Base-by-base conservation (phyloP, 2,113 vertebrate genomes). In the Vicugna pacos region DNA sequence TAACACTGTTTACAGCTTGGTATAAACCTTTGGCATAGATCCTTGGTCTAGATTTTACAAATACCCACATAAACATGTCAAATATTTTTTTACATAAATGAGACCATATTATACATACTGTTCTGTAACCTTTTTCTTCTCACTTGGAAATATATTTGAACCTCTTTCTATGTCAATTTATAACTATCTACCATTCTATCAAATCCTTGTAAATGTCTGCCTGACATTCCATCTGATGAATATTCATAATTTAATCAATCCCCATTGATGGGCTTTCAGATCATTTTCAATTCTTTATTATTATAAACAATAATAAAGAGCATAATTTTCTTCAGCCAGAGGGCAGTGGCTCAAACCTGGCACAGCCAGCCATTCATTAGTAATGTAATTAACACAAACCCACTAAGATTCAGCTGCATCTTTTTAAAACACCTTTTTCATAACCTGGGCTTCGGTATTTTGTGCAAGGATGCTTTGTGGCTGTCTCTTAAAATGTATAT, bases 271-370 rank as follows among this genome's bases (percentile, higher is more conserved):
- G 62, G 12, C 79, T 90, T 91, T 83, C 73, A 60, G 69, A 35
- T 84, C 64, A 96, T 80, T 95, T 95, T 95, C 70, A 93, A 73
- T 65, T 80, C 79, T 80, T 93, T 79, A 80, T 79, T 84, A 89
- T 93, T 90, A 94, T 89, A 95, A 92, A 93, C 83, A 96, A 91
- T 90, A 95, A 95, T 89, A 89, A 93, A 84, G 65, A 83, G 28
- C 24, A 19, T 67, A 92, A 84, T 96, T 96, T 95, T 92, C 96
- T 92, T 92, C 94, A 97, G 96, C 84, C 88, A 96, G 70, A 88
- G 72, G 72, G 94, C 52, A 88, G 48, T 72, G 58, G 84, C 42
- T 94, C 58, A 87, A 96, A 92, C 60, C 85, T 20, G 38, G 91
- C 62, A 83, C 62, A 92, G 73, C 72, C 17, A 88, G 83, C 62